phyloP scores from a whole-genome alignment of 2,888 invertebrate genomes.

The Mycalesis mineus region DNA sequence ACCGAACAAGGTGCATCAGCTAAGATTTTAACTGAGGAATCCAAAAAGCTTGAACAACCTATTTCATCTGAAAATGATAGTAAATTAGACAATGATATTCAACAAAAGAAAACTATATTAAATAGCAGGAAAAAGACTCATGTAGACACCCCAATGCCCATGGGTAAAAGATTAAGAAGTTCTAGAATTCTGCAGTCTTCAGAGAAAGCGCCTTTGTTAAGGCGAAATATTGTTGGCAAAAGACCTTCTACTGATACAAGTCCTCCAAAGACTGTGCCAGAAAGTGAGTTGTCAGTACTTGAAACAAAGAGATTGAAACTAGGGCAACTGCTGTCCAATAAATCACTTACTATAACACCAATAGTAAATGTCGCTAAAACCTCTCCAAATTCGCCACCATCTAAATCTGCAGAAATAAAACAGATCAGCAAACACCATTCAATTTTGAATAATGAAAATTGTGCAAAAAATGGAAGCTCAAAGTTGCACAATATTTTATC shows the following conservation, averaged over 20 bases:
- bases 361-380: conserved; percentile 47
- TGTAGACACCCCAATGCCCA: conserved; percentile 45
- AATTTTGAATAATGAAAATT: conserved; percentile 64
- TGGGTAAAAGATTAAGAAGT: conserved; percentile 67
- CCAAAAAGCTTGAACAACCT: conserved; percentile 46
- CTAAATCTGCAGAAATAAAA: conserved; percentile 49
- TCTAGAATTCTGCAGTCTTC: conserved; percentile 61
- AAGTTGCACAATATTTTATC: conserved; percentile 70
- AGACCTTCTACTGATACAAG: conserved; percentile 49
- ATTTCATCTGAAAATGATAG: conserved; percentile 44
- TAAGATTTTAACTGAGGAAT: conserved; percentile 70
- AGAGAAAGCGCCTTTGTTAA: conserved; percentile 48
- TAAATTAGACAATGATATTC: conserved; percentile 46
- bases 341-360: conserved; percentile 59
- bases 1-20: conserved; percentile 74
- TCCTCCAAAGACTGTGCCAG: conserved; percentile 47
- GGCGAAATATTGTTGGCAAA: conserved; percentile 55
- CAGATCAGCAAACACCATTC: conserved; percentile 56
- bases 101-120: conserved; percentile 40
- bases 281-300: conserved; percentile 53
- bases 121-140: conserved; percentile 56
- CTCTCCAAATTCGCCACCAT: conserved; percentile 44
- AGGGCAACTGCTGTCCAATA: conserved; percentile 64
- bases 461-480: conserved; percentile 74
- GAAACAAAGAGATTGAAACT: conserved; percentile 67